Conservation (phyloP, 1,140 invertebrate genomes). For the Nomia melanderi region DNA sequence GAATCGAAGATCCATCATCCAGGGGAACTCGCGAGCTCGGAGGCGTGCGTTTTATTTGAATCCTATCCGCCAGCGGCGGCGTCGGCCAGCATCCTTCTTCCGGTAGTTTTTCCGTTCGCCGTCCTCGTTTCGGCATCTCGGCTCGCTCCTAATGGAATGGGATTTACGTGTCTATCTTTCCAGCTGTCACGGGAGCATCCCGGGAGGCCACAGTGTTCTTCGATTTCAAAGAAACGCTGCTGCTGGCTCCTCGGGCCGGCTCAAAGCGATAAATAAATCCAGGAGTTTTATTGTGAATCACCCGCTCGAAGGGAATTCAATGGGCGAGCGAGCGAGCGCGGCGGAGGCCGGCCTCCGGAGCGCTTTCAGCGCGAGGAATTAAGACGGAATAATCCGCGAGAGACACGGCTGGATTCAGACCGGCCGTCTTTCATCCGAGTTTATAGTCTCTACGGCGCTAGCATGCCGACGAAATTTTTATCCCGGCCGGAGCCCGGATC, state of each 20-base stretch:
- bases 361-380: constrained; percentile 18
- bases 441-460: constrained; percentile 22
- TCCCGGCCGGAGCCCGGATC: constrained; percentile 13
- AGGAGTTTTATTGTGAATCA: constrained; percentile 39
- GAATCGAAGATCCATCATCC: too few species aligned
- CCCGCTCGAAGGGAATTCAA: constrained; percentile 32
- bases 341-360: background rate
- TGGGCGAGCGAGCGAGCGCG: background rate
- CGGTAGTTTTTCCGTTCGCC: background rate
- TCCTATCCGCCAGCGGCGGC: background rate
- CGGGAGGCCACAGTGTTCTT: constrained; percentile 34
- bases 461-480: constrained; percentile 32
- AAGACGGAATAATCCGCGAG: constrained; percentile 40
- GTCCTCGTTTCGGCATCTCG: background rate
- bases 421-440: constrained; percentile 36
- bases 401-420: constrained; percentile 13
- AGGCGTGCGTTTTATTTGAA: constrained; percentile 22
- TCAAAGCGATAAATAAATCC: constrained; percentile 61
- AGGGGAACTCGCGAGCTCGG: too few species aligned
- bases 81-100: constrained; percentile 8
- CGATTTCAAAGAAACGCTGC: constrained; percentile 50
- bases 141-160: constrained; percentile 55
- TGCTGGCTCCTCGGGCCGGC: constrained; percentile 38
- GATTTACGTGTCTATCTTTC: constrained; percentile 61
- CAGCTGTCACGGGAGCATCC: constrained; percentile 57